phyloP scores from a whole-genome alignment of 1,140 invertebrate species.

The Drosophila simulans region DNA sequence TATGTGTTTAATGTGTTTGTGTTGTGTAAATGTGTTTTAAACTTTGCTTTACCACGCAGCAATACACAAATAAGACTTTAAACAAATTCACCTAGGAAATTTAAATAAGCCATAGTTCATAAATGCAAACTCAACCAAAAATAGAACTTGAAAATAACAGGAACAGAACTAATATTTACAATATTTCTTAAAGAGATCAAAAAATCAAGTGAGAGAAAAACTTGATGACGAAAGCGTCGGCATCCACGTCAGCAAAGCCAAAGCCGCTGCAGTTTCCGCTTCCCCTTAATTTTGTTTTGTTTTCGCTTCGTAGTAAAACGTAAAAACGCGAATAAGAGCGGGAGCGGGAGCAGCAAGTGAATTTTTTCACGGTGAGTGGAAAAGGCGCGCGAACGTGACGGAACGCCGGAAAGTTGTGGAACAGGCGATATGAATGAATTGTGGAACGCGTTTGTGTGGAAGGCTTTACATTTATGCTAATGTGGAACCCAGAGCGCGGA shows the following conservation, averaged over 20 bases:
- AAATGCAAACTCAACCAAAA: no score
- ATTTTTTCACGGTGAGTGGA: constrained; percentile 43
- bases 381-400: constrained; percentile 60
- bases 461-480: not conserved
- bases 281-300: constrained; percentile 72
- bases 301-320: constrained; percentile 74
- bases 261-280: constrained; percentile 30
- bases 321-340: constrained; percentile 57
- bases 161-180: not conserved
- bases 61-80: no score
- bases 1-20: no score
- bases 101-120: no score
- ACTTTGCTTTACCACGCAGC: no score
- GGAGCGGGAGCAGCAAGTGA: constrained; percentile 57
- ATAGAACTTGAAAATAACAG: not conserved
- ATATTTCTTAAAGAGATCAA: not conserved
- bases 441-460: constrained; percentile 23
- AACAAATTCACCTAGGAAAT: no score
- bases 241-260: constrained; percentile 4
- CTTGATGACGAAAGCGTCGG: constrained; percentile 57
- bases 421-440: constrained; percentile 38
- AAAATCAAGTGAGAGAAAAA: constrained; percentile 21
- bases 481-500: constrained; percentile 21
- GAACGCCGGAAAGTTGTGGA: constrained; percentile 49
- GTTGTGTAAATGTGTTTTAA: no score